Base-by-base conservation (phyloP, 2,888 invertebrate genomes). In the Camptogramma bilineatum region DNA sequence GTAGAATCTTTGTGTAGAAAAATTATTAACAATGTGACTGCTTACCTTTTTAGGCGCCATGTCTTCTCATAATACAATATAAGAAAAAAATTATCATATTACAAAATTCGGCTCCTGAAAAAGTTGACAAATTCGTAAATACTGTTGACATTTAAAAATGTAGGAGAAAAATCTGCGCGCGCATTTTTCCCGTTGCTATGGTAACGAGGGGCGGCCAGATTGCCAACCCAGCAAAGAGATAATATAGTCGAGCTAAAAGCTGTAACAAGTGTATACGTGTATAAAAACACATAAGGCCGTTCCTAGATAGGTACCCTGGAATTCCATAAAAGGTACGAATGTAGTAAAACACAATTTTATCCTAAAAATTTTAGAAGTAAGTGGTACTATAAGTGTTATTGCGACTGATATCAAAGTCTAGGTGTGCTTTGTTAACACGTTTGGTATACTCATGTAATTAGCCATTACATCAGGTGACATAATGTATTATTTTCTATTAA, bases 11-110 rank as follows among this genome's bases (percentile, higher is more conserved):
- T 46, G 16, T 52, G 47, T 24, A 50, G 8, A 5, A 31, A 53
- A 51, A n/a, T n/a, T 28, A 5, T 13, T 19, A 50, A 46, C 9
- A 58, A 17, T 31, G 8, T 16, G 24, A 3, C 44, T 57, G 17
- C 88, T 77, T 85, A 91, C 92, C 91, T 89, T 91, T 73, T 91
- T 92, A 4, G 91, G 90, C 24, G 90, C 85, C 92, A 92, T 92
- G 44, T 59, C 52, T 66, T 60, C 51, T 57, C 18, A 64, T 31
- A 48, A 67, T 70, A 64, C 42, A 66, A 70, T n/a, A 53, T 64
- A 55, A 54, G 47, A 60, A 62, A 62, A 52, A 42, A 64, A 61
- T 64, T 54, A 61, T 60, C 52, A 58, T 66, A 64, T 62, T 62
- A 53, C 50, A 74, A 78, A 73, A 72, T 34, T 60, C 13, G 55